These are phyloP conservation scores for Cryptotis parvus DNA, from an alignment of 2,113 vertebrate genomes.

Conservation along the genomic window DNA sequence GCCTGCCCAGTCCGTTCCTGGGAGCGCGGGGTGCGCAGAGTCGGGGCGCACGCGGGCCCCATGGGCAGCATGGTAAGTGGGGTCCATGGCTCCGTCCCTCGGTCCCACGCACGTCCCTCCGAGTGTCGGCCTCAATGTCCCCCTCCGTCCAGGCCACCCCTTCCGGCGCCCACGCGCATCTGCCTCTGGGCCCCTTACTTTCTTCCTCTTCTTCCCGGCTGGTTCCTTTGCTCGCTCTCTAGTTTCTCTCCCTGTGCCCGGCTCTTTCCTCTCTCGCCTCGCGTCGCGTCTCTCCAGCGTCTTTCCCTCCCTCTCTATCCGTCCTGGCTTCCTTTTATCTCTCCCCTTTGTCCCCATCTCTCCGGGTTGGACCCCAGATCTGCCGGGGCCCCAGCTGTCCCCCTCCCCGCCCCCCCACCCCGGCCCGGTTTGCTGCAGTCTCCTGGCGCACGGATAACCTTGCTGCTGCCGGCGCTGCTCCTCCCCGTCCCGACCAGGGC, in stretches of 20 bases:
- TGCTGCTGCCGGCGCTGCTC: constrained; percentile 48
- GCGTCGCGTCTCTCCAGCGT: not conserved
- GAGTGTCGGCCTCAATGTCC: not conserved
- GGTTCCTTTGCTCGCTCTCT: not conserved
- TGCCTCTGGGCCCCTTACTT: not conserved
- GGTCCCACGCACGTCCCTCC: not conserved
- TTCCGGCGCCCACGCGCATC: not conserved
- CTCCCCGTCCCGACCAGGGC: not conserved
- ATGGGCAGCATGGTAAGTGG: constrained; percentile 63
- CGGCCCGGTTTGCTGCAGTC: constrained; percentile 78
- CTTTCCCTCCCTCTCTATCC: not conserved
- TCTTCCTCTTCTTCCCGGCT: not conserved
- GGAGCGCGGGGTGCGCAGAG: constrained; percentile 41
- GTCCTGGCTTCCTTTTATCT: not conserved
- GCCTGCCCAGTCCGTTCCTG: constrained; percentile 16
- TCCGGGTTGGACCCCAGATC: too few species aligned
- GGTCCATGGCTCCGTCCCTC: not conserved
- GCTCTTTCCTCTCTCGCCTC: not conserved
- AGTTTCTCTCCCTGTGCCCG: not conserved
- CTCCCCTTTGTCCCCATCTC: not conserved
- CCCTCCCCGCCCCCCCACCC: too few species aligned
- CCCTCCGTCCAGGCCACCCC: not conserved
- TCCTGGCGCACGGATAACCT: constrained; percentile 79
- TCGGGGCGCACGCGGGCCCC: not conserved
- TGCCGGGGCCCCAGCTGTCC: not conserved